Evolutionary conservation across 2,888 invertebrate species (phyloP), one percentile per base, ranked within the genome.

Genomic region (Pilophorus perplexus): DNA sequence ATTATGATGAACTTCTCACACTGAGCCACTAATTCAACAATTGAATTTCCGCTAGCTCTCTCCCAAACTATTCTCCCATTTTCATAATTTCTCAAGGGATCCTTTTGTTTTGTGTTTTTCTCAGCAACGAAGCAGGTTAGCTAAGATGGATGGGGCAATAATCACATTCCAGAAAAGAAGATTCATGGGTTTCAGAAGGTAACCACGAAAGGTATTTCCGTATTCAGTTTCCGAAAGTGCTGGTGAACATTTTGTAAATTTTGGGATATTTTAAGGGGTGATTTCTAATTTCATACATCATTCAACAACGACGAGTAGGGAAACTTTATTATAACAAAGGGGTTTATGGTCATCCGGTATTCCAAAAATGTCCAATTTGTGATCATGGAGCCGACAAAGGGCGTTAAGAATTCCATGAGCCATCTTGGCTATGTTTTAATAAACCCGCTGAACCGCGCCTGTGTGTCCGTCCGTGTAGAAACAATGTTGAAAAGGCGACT

Each of bases 401-500:
- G 42, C 25, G 16, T 23, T 23, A 38, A 12, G 59, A 46, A 59
- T 65, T 65, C 55, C 44, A 18, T 37, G 28, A 33, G 27, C 44
- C 38, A 40, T 22, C 42, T 23, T 55, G 25, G 42, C 59, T 59
- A 55, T 66, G 68, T 52, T 52, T 55, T 68, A 38, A 40, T 55
- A 64, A 46, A 48, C 64, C 38, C 57, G 20, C 66, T 37, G 55
- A 40, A 65, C 33, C 3, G 25, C 38, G 27, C 28, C 37, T 40
- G 38, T 23, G 55, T 33, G 46, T 40, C 57, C 37, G 23, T 46
- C 28, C 40, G 28, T 66, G 66, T 57, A 28, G 67, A 67, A 59
- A 67, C 67, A 67, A 67, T 67, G 67, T 67, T 60, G 50, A 50
- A 50, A 66, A 25, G 60, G 62, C 40, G 57, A 55, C 67, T 67